These are phyloP conservation scores for Aurelia aurita complex sp. Pacific DNA, from an alignment of 30 jellyfish, hydroid and myxozoan species.

Conservation along the genomic window DNA sequence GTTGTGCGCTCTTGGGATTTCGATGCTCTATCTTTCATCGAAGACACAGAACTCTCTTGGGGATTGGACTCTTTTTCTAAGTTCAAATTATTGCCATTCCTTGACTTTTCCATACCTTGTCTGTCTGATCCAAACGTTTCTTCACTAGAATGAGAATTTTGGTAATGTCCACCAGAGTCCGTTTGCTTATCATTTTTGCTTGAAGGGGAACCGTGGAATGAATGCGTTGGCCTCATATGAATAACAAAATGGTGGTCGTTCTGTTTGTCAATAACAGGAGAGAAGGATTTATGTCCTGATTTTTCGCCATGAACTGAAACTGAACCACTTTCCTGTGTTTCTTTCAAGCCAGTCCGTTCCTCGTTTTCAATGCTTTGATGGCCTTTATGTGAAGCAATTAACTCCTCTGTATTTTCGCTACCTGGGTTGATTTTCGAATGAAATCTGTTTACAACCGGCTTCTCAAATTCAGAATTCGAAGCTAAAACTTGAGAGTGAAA, in stretches of 20 bases:
- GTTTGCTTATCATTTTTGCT: not conserved
- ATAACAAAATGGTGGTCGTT: constrained; percentile 54
- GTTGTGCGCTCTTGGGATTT: too few relatives aligned
- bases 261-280: constrained; percentile 54
- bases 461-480: too few relatives aligned
- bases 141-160: not conserved
- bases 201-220: not conserved
- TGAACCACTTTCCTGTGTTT: too few relatives aligned
- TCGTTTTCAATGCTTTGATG: too few relatives aligned
- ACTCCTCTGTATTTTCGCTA: not conserved
- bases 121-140: not conserved
- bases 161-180: not conserved
- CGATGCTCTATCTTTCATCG: too few relatives aligned
- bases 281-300: constrained; percentile 19
- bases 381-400: too few relatives aligned
- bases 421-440: not conserved
- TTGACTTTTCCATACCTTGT: not conserved
- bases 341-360: too few relatives aligned
- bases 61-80: too few relatives aligned
- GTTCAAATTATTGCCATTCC: too few relatives aligned
- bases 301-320: too few relatives aligned
- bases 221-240: constrained; percentile 50
- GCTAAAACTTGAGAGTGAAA: not conserved
- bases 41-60: too few relatives aligned
- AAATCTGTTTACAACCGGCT: too few relatives aligned